A percentile compares a stretch with the other conserved stretches of the same genome.
Evolutionary conservation across 2,113 vertebrate species (phyloP).

Genomic region (Rallus limicola): DNA sequence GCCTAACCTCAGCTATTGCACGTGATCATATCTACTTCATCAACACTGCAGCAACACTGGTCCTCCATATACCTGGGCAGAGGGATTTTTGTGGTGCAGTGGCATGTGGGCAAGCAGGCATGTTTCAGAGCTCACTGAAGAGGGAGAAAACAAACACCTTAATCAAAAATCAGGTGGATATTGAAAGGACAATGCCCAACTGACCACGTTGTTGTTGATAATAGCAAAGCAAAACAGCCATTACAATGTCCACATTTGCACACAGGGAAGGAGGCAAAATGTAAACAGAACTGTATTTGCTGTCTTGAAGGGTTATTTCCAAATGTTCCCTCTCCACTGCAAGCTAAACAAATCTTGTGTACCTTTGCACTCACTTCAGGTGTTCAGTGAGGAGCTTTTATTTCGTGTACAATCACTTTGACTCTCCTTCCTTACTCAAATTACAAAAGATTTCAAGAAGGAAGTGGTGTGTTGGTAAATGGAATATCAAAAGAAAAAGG

Average conservation of each 20-base stretch:
- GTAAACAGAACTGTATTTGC: conserved; percentile 58
- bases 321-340: background rate
- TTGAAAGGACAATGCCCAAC: background rate
- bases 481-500: background rate
- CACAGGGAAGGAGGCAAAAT: background rate
- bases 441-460: conserved; percentile 44
- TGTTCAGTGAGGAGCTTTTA: conserved; percentile 34
- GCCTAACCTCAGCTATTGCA: background rate
- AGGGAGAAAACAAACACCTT: background rate
- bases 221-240: conserved; percentile 10
- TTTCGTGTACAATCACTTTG: conserved; percentile 3
- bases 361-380: conserved; percentile 28
- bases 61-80: background rate
- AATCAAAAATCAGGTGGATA: background rate
- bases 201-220: background rate
- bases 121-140: background rate
- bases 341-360: conserved; percentile 50
- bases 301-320: conserved; percentile 42
- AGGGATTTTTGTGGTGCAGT: background rate
- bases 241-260: conserved; percentile 41
- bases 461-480: conserved; percentile 19
- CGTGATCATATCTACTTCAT: background rate
- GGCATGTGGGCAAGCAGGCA: rapidly evolving
- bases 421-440: conserved; percentile 45
- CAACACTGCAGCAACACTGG: background rate